Base-by-base conservation (phyloP, 2,888 invertebrate genomes). In the Thymelicus lineola region DNA sequence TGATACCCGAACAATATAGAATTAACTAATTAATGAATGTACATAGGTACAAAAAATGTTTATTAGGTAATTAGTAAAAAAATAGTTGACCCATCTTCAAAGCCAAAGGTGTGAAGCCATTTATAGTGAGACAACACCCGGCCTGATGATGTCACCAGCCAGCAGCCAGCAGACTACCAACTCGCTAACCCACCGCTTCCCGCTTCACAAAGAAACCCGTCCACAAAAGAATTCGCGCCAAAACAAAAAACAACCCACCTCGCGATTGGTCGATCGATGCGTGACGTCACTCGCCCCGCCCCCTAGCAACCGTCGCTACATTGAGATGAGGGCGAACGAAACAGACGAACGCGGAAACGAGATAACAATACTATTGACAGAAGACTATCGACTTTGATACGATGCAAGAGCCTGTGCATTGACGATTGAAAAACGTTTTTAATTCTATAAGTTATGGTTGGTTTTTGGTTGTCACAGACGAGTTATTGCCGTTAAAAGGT, bases 241-340 rank as follows among this genome's bases (percentile, higher is more conserved):
- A 79, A 80, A 84, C 82, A 85, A 87, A 90, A 89, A 90, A 85
- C 84, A 84, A 79, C 75, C 72, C 73, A 74, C 79, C 66, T 77
- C 74, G 73, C 78, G 83, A 91, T 93, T 93, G 92, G 93, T 79
- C 81, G 84, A 80, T 79, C 75, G 77, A 64, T 75, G 74, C 61
- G 86, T 93, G 91, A 93, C 92, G 94, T 93, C 93, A 93, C 66
- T 2, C 68, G 85, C 87, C 82, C 86, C 94, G 91, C 93, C 94
- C 93, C 93, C 82, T 93, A 87, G 88, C 92, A 90, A 93, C 93
- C 84, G 90, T 91, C 88, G 86, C 91, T 86, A 89, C 85, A 88
- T 87, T 86, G 93, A 93, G 94, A 94, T 91, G 89, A 92, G 87
- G 85, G 82, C 72, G 85, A 87, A 81, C 76, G 86, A 85, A 87